Evolutionary conservation across 2,888 invertebrate species (phyloP), one percentile per base, ranked within the genome.

Genomic region (Lasius platythorax): DNA sequence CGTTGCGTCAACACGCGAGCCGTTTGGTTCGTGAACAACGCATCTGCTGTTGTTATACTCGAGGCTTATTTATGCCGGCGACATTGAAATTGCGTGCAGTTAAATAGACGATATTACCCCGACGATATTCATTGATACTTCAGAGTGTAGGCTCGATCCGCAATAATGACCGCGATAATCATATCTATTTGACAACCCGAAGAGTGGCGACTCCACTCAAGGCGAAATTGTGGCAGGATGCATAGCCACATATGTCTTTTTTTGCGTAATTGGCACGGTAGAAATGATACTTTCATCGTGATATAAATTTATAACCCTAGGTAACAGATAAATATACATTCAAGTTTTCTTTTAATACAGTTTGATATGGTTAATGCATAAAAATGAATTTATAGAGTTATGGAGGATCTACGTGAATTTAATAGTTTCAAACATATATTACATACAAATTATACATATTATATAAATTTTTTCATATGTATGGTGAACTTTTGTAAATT

Each of bases 1-100:
- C 82, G 85, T 84, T 79, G 58, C 33, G 30, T 66, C 67, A 75
- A 82, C 87, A 81, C 81, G 83, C 83, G 79, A 83, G 53, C 74
- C 58, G 82, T 63, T 53, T 33, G 40, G 58, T 56, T 73, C 43
- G 67, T n/a, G 61, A 73, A 61, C 46, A 74, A 73, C 75, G 58
- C 58, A 23, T 46, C 37, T 46, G 72, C 33, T 18, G 33, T 56
- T 72, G 79, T 74, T 72, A 33, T 30, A 61, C 74, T 81, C 61
- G 74, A 15, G 74, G 46, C 46, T 81, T 74, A 81, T 74, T 81
- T 81, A 81, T 73, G 74, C 4, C 30, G 58, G 46, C 46, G 23
- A 73, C 61, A 37, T 74, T 61, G 67, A 83, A 81, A 88, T 88
- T 82, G 68, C 46, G 43, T 33, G 72, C 64, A 30, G 83, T 64